A percentile compares a stretch with the other conserved stretches of the same genome.
Conservation (phyloP, 2,888 invertebrate genomes). For the Papilio demoleus region DNA sequence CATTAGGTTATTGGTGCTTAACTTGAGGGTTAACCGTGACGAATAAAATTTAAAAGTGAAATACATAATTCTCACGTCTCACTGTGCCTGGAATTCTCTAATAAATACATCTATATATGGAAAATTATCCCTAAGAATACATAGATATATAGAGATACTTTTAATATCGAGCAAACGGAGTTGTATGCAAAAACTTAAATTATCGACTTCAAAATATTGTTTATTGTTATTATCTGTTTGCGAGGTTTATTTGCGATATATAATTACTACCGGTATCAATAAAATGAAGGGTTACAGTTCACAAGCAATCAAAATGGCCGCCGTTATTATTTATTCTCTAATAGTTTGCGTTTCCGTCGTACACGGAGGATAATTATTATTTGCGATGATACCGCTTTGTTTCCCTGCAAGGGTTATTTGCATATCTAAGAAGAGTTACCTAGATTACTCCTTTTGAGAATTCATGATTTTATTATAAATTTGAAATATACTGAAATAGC, state of each 20-base stretch:
- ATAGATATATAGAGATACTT: no score
- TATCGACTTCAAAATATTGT: background rate
- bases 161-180: no score
- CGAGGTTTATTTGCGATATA: background rate
- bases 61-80: no score
- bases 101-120: no score
- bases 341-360: slow-evolving; percentile 1
- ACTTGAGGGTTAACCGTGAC: no score
- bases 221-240: background rate
- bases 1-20: no score
- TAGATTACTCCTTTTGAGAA: background rate
- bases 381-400: slow-evolving; percentile 11
- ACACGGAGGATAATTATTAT: slow-evolving; percentile 10
- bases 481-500: background rate
- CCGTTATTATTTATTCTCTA: slow-evolving; percentile 12
- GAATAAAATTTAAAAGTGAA: no score
- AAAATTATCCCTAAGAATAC: no score
- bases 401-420: slow-evolving; percentile 11
- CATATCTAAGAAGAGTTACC: slow-evolving; percentile 13
- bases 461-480: slow-evolving; percentile 6
- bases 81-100: no score
- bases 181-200: no score
- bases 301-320: slow-evolving; percentile 10
- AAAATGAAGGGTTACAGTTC: slow-evolving; percentile 3
- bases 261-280: background rate